Evolutionary conservation across 2,888 invertebrate species (phyloP).

Genomic region (Amphipyra tragopoginis): DNA sequence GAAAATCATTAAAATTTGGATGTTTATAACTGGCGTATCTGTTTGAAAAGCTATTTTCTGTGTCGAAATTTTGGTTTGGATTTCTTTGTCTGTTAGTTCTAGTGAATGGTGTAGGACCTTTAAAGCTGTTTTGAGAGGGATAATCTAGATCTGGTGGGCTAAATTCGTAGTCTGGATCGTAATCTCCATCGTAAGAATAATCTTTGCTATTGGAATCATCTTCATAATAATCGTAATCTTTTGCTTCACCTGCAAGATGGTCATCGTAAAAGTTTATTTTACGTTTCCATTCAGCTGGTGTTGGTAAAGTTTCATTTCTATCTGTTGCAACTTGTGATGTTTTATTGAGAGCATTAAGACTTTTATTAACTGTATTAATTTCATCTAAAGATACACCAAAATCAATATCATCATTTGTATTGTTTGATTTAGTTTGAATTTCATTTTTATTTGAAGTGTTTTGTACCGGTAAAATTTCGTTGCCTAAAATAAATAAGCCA

Average conservation of each 20-base stretch:
- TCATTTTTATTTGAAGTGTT: slow-evolving; percentile 2
- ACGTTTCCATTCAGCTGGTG: slow-evolving; percentile 67
- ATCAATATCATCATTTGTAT: slow-evolving; percentile 24
- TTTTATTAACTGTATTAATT: not conserved
- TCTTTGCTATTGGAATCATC: slow-evolving; percentile 52
- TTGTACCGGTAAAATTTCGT: slow-evolving; percentile 42
- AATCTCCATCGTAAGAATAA: slow-evolving; percentile 52
- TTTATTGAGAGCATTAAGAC: slow-evolving; percentile 1
- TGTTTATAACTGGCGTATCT: slow-evolving; percentile 41
- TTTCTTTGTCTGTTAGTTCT: slow-evolving; percentile 23
- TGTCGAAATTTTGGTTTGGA: slow-evolving; percentile 21
- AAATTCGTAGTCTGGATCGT: slow-evolving; percentile 66
- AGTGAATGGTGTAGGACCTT: slow-evolving; percentile 10
- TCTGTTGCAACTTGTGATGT: slow-evolving; percentile 28
- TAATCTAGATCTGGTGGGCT: slow-evolving; percentile 54
- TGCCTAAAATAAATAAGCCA: slow-evolving; percentile 69
- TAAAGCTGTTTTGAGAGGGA: slow-evolving; percentile 28
- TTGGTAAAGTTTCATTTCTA: slow-evolving; percentile 62
- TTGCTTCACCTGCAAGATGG: slow-evolving; percentile 50
- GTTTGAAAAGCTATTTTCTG: slow-evolving; percentile 31
- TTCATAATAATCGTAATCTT: slow-evolving; percentile 55
- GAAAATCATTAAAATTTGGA: slow-evolving; percentile 45
- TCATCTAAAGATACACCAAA: not conserved
- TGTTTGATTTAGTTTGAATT: not conserved
- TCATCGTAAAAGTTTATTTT: slow-evolving; percentile 39